phyloP scores from a whole-genome alignment of 30 jellyfish, hydroid and myxozoan species.

The Aurelia coerulea region DNA sequence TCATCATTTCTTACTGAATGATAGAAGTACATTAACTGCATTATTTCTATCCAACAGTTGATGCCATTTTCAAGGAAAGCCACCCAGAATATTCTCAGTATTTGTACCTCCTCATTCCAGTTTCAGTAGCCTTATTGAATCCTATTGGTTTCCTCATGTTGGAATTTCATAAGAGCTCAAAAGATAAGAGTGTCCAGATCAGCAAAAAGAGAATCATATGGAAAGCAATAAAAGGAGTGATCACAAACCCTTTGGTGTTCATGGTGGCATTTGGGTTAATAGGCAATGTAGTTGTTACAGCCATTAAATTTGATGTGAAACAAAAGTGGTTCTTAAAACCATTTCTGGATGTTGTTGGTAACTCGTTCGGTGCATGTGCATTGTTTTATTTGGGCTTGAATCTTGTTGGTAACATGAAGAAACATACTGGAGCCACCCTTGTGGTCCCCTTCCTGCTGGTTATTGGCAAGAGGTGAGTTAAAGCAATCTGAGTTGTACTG shows the following conservation, averaged over 20 bases:
- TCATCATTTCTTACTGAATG: too few relatives aligned
- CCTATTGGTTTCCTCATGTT: constrained; percentile 89
- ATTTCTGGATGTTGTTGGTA: constrained; percentile 64
- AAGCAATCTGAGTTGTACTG: too few relatives aligned
- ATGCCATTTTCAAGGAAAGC: constrained; percentile 64
- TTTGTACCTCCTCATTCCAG: constrained; percentile 84
- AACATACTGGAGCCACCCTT: constrained; percentile 49
- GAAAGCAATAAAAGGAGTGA: constrained; percentile 70
- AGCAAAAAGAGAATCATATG: constrained; percentile 37
- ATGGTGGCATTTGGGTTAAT: constrained; percentile 75
- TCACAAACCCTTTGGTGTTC: constrained; percentile 88
- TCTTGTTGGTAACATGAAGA: constrained; percentile 64
- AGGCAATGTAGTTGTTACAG: constrained; percentile 34
- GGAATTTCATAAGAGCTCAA: constrained; percentile 75
- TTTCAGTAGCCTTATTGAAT: constrained; percentile 77
- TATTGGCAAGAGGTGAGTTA: constrained; percentile 71
- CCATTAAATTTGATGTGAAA: too few relatives aligned
- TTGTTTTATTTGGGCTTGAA: constrained; percentile 81
- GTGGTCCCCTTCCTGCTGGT: constrained; percentile 77
- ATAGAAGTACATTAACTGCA: neutral
- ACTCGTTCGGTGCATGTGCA: constrained; percentile 89
- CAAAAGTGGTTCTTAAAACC: constrained; percentile 45
- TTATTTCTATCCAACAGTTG: constrained; percentile 53
- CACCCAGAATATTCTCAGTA: constrained; percentile 75
- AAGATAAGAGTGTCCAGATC: neutral